Percentiles rank a stretch among this genome's conserved stretches.
Evolutionary conservation across 92 coral and sea anemone species (phyloP).

Genomic region (Palythoa caribaeorum): DNA sequence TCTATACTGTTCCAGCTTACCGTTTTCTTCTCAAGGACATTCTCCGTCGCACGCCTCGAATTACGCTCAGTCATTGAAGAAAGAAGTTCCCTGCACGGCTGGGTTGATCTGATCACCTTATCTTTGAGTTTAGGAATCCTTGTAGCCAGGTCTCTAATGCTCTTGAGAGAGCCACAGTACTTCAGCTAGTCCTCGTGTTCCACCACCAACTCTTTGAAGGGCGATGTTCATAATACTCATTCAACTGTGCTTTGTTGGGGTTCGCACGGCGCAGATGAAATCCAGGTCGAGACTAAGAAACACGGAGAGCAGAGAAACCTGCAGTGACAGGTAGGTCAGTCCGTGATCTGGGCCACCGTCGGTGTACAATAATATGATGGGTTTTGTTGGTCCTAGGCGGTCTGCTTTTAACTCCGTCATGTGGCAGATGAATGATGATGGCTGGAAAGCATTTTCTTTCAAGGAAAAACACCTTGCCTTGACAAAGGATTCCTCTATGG

Average conservation of each 20-base stretch:
- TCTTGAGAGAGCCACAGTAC: conserved; percentile 30
- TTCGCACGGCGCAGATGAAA: conserved; percentile 34
- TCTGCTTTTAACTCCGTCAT: conserved; percentile 42
- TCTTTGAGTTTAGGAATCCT: conserved; percentile 54
- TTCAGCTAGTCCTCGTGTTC: conserved; percentile 36
- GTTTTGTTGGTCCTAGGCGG: background rate
- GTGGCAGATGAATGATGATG: conserved; percentile 34
- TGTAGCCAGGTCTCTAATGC: conserved; percentile 48
- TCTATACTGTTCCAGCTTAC: conserved; percentile 25
- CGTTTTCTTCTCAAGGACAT: background rate
- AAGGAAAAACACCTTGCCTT: conserved; percentile 41
- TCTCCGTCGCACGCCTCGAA: conserved; percentile 38
- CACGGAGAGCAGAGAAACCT: conserved; percentile 23
- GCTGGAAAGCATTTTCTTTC: conserved; percentile 49
- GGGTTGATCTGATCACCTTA: conserved; percentile 45
- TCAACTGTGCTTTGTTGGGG: conserved; percentile 50
- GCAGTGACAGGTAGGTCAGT: conserved; percentile 44
- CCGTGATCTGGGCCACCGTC: conserved; percentile 67
- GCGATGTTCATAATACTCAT: conserved; percentile 58
- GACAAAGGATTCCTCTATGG: conserved; percentile 25
- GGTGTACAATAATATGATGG: conserved; percentile 2
- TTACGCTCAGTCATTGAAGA: conserved; percentile 45
- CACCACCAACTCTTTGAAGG: conserved; percentile 57
- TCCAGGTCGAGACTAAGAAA: conserved; percentile 35
- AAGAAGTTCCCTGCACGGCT: conserved; percentile 54